Percentiles rank a stretch among this genome's conserved stretches.
These are phyloP conservation scores for Pempheris klunzingeri DNA, from an alignment of 2,797 vertebrate species.

Conservation along the genomic window DNA sequence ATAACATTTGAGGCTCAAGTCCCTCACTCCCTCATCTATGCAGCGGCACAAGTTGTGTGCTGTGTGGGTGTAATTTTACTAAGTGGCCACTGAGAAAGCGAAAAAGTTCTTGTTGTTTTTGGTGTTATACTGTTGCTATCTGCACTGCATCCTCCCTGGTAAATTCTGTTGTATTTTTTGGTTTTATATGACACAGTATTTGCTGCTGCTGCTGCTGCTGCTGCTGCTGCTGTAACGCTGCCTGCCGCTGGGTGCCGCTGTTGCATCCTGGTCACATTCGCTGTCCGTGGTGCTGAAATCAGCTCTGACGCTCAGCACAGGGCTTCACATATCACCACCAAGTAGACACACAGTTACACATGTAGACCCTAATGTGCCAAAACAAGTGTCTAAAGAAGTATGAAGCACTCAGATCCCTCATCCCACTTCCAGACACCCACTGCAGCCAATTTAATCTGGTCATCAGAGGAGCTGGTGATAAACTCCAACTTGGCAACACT, in stretches of 20 bases:
- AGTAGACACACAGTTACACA: background rate
- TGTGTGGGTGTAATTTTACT: background rate
- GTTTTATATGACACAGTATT: background rate
- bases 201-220: background rate
- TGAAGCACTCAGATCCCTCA: background rate
- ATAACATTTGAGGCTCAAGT: conserved; percentile 3
- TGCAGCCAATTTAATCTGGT: background rate
- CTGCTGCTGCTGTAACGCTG: conserved; percentile 2
- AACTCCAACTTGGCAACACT: background rate
- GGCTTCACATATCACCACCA: background rate
- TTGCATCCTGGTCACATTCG: conserved; percentile 34
- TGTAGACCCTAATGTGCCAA: background rate
- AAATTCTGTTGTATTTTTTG: no score
- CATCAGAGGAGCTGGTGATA: background rate
- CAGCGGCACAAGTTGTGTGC: background rate
- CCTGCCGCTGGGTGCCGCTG: conserved; percentile 69
- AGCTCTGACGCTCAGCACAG: background rate
- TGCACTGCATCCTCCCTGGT: background rate
- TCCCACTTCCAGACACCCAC: background rate
- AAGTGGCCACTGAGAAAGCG: background rate
- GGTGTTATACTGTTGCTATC: background rate
- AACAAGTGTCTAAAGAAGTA: background rate
- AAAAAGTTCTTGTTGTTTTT: background rate
- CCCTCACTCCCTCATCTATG: background rate
- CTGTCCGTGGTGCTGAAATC: conserved; percentile 82